Evolutionary conservation across 37 sponge, comb jelly and placozoan genomes (phyloP), one percentile per base, ranked within the genome.

Genomic region (Corticium candelabrum): DNA sequence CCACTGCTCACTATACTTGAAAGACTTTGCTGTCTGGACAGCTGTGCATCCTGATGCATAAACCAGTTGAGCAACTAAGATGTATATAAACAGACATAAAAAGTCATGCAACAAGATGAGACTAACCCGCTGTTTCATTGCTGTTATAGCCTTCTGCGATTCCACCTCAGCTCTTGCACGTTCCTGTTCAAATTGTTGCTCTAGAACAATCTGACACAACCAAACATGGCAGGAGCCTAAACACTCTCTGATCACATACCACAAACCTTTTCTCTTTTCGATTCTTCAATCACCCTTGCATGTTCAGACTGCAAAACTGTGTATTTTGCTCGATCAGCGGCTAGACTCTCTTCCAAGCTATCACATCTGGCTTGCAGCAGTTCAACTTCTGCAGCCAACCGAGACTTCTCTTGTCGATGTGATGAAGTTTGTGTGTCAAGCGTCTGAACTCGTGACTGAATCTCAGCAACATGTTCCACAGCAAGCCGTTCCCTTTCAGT

Each of bases 371-470:
- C 85, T 39, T 40, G 80, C 41, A 86, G 89, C 68, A 84, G 72
- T 62, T 93, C 89, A 2, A 89, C 50, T 35, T 84, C n/a, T n/a
- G 93, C 93, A 15, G 71, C 41, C 3, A 89, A 81, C 38, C 84
- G 82, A 1, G 93, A 39, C 74, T 79, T 92, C 35, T 88, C 93
- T 67, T 88, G 89, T 35, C 85, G 67, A 30, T 81, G 39, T 5
- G 21, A n/a, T n/a, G 30, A 76, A 31, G 78, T 38, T 41, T 88
- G 89, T 37, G 80, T 41, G 76, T 92, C 93, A 0, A 88, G 67
- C 3, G 77, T 35, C 0, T 34, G 68, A 0, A 86, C 75, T 40
- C 85, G 76, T 29, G 78, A 69, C 67, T 88, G 83, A 3, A 86
- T 41, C 21, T 69, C 77, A 69, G 81, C 34, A 3, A 81, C 81